Conservation (phyloP, 2,888 invertebrate species). For the Drosophila kanekoi region DNA sequence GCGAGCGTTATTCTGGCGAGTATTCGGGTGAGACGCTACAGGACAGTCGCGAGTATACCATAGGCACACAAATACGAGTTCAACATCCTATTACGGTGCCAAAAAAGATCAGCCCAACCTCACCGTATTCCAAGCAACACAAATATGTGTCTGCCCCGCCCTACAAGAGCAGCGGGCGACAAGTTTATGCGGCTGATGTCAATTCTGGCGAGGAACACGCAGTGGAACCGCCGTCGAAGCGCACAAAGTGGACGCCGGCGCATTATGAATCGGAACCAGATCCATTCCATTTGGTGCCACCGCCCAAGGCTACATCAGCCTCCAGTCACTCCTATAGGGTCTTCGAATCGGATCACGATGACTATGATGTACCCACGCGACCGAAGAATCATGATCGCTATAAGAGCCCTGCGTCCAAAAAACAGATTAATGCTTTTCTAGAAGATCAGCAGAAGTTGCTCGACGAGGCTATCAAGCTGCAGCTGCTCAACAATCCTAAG, state of each 20-base stretch:
- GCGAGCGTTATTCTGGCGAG: conserved; percentile 74
- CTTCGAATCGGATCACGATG: conserved; percentile 77
- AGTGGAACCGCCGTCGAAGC: conserved; percentile 52
- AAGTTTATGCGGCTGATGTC: conserved; percentile 45
- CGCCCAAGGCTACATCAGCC: conserved; percentile 68
- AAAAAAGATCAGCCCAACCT: conserved; percentile 64
- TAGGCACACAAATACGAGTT: conserved; percentile 83
- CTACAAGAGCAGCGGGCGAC: conserved; percentile 53
- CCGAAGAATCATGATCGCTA: conserved; percentile 72
- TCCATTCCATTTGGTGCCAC: conserved; percentile 79
- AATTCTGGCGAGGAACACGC: conserved; percentile 58
- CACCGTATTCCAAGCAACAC: conserved; percentile 62
- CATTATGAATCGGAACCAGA: conserved; percentile 77
- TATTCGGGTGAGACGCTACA: conserved; percentile 73
- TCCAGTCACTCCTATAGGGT: conserved; percentile 72
- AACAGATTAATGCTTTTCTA: conserved; percentile 79
- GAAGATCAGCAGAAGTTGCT: conserved; percentile 82
- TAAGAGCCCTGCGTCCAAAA: conserved; percentile 81
- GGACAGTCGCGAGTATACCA: conserved; percentile 82
- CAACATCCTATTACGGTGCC: conserved; percentile 81
- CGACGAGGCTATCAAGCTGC: conserved; percentile 80
- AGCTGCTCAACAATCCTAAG: conserved; percentile 79
- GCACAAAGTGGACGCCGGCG: conserved; percentile 67
- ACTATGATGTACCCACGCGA: conserved; percentile 65
- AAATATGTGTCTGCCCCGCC: conserved; percentile 66